Evolutionary conservation across 2,888 invertebrate species (phyloP).

Genomic region (Spatulosminthurus flaviceps): DNA sequence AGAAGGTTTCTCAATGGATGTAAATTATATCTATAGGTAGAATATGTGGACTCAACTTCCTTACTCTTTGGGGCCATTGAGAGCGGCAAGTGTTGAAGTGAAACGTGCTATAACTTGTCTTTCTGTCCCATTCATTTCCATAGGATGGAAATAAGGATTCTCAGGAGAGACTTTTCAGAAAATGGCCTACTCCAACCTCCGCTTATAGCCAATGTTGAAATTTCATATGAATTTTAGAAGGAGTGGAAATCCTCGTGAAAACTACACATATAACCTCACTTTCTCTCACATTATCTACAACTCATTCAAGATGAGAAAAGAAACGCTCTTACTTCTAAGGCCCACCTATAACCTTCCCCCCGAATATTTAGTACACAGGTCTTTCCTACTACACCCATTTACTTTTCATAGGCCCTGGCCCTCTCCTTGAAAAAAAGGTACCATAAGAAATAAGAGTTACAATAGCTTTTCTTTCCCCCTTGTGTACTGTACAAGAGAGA

Average conservation of each 20-base stretch:
- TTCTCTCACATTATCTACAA: too few relatives aligned
- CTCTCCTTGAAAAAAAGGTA: too few relatives aligned
- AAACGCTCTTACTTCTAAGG: too few relatives aligned
- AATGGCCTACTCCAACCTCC: not conserved
- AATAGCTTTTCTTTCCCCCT: too few relatives aligned
- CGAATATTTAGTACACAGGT: too few relatives aligned
- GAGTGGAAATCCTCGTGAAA: not conserved
- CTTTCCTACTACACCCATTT: too few relatives aligned
- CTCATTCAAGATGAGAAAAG: too few relatives aligned
- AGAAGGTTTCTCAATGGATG: not conserved
- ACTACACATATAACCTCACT: too few relatives aligned
- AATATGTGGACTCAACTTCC: not conserved
- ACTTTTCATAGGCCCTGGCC: too few relatives aligned
- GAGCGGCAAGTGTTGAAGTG: slow-evolving; percentile 31
- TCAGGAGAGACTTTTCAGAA: slow-evolving; percentile 23
- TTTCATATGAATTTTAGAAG: not conserved
- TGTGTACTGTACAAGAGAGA: too few relatives aligned
- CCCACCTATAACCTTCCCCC: too few relatives aligned
- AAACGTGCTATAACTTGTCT: slow-evolving; percentile 32
- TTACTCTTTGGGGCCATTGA: not conserved
- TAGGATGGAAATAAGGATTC: slow-evolving; percentile 4
- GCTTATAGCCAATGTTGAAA: slow-evolving; percentile 21
- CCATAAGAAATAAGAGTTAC: too few relatives aligned
- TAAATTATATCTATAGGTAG: slow-evolving; percentile 16
- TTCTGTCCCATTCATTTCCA: slow-evolving; percentile 18